Evolutionary conservation across 2,888 invertebrate species (phyloP), one percentile per base, ranked within the genome.

Genomic region (Cephus sareptanus): DNA sequence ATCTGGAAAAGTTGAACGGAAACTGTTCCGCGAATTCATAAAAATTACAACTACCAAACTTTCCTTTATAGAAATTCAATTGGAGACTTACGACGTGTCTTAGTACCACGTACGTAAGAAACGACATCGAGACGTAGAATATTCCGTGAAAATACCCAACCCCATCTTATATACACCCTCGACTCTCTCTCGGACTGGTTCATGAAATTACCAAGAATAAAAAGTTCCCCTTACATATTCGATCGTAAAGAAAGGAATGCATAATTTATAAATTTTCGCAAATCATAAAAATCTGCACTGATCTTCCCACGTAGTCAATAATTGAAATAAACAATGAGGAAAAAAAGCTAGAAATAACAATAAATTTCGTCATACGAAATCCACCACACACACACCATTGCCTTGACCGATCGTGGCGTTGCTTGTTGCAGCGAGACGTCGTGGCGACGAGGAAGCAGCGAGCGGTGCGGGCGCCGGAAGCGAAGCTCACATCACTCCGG

Each of bases 401-500:
- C 90, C 90, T 90, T 90, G 90, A 90, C 90, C 90, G 90, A 90
- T 89, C 83, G 90, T 91, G 91, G 91, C 90, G 91, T 91, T 91
- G 91, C 91, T 91, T 91, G 91, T 91, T 91, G 87, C 91, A 90
- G 91, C 91, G 88, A 91, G 91, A 85, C 91, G 91, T 87, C 90
- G 91, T 89, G 93, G 93, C 86, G 90, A 91, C 84, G 92, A 91
- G 90, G 94, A 94, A 84, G 92, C 94, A 68, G 93, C 94, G 87
- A 94, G 93, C 87, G 94, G 93, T 82, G 92, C 93, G 75, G 94
- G 94, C 87, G 94, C 94, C 87, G 94, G 91, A 85, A 92, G 94
- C 89, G 94, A 93, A 80, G 93, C 93, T 81, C 94, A 93, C 91
- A 94, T 94, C 92, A 93, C 92, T 90, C 94, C 94, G 79, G 94